These are phyloP conservation scores for Meiosimyza platycephala DNA, from an alignment of 2,888 invertebrate genomes.

Conservation along the genomic window DNA sequence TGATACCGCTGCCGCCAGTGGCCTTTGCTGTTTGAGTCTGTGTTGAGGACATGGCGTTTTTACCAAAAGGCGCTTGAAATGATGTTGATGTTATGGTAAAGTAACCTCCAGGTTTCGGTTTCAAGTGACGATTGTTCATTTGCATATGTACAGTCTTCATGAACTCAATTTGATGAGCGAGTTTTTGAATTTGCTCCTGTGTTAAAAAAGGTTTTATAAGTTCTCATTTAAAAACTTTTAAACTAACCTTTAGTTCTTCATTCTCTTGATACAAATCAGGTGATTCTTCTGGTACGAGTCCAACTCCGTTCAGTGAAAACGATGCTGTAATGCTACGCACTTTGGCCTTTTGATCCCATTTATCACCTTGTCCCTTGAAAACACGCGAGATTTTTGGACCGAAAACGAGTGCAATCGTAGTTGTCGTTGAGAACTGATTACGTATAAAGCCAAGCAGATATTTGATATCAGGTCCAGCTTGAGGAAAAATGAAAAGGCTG, in stretches of 20 bases:
- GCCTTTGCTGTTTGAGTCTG: constrained; percentile 65
- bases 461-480: constrained; percentile 91
- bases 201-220: background rate
- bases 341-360: constrained; percentile 87
- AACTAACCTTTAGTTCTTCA: constrained; percentile 84
- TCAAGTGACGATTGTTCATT: constrained; percentile 89
- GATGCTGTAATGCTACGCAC: constrained; percentile 87
- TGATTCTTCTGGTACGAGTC: constrained; percentile 84
- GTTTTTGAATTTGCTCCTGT: constrained; percentile 89
- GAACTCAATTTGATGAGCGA: constrained; percentile 91
- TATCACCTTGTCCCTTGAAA: constrained; percentile 86
- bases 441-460: constrained; percentile 91
- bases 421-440: constrained; percentile 91
- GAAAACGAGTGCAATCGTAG: constrained; percentile 68
- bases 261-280: constrained; percentile 91
- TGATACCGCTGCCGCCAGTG: constrained; percentile 48
- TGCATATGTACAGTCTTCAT: constrained; percentile 96
- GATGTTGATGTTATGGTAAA: constrained; percentile 75
- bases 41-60: constrained; percentile 61
- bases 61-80: constrained; percentile 66
- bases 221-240: background rate
- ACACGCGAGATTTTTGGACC: constrained; percentile 80
- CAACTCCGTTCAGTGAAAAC: constrained; percentile 87
- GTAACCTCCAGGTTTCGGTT: constrained; percentile 85
- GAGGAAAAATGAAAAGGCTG: constrained; percentile 86